These are phyloP conservation scores for Corythoichthys intestinalis DNA, from an alignment of 2,113 vertebrate genomes.

Conservation along the genomic window DNA sequence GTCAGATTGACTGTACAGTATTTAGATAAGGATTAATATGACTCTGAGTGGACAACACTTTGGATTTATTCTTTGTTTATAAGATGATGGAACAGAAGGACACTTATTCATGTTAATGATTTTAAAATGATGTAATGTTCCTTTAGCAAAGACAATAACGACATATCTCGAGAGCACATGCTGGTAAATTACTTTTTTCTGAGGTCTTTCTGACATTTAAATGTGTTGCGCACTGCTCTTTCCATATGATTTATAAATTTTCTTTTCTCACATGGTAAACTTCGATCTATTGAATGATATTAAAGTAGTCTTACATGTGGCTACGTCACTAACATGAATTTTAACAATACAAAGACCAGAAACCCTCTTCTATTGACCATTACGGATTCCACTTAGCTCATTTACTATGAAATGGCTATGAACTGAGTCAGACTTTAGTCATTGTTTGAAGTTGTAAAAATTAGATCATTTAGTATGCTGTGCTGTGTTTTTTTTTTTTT, in stretches of 20 bases:
- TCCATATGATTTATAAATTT: neutral
- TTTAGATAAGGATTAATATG: constrained; percentile 13
- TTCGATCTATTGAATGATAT: constrained; percentile 15
- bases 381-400: constrained; percentile 35
- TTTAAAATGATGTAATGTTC: constrained; percentile 14
- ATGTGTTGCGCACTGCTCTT: neutral
- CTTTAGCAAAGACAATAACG: constrained; percentile 4
- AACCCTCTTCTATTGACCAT: constrained; percentile 15
- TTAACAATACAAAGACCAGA: constrained; percentile 1
- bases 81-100: neutral
- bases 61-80: constrained; percentile 7
- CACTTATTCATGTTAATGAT: constrained; percentile 1
- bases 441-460: constrained; percentile 49
- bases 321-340: constrained; percentile 16
- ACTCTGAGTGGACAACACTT: constrained; percentile 1
- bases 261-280: neutral
- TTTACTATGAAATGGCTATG: constrained; percentile 44
- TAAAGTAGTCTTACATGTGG: constrained; percentile 13
- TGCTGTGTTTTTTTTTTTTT: constrained; percentile 58
- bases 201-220: neutral
- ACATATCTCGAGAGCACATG: constrained; percentile 4
- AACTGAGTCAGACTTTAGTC: constrained; percentile 38
- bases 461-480: constrained; percentile 48
- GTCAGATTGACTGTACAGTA: constrained; percentile 14
- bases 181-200: neutral